Conservation (phyloP, 64 coral and sea anemone genomes). For the Trachythela sp. region DNA sequence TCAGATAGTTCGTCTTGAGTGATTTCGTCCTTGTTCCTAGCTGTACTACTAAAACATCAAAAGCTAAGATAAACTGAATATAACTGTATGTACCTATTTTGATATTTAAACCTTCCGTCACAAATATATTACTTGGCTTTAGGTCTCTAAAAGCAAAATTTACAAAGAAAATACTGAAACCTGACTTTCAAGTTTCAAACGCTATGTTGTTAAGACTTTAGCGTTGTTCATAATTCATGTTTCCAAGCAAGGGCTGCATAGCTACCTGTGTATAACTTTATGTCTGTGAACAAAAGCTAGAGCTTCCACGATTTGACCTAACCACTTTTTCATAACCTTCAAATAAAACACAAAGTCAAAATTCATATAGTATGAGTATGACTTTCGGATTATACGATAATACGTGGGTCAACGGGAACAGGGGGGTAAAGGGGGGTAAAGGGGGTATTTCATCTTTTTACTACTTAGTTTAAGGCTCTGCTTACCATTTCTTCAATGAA, state of each 20-base stretch:
- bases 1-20: no score
- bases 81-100: constrained; percentile 68
- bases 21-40: no score
- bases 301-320: constrained; percentile 85
- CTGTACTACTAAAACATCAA: no score
- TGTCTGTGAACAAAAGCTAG: constrained; percentile 85
- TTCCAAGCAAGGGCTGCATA: neutral
- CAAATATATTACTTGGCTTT: constrained; percentile 97
- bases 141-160: constrained; percentile 61
- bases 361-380: neutral
- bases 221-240: neutral
- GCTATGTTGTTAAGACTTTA: no score
- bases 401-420: no score
- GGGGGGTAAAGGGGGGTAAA: no score
- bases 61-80: no score
- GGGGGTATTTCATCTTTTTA: neutral
- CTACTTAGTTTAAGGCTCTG: neutral
- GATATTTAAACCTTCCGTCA: constrained; percentile 72
- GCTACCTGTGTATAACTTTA: constrained; percentile 88
- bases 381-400: no score
- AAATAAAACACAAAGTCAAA: neutral
- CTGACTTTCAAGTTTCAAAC: no score
- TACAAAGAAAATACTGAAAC: no score
- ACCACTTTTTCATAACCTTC: constrained; percentile 94
- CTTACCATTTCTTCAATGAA: constrained; percentile 77